Percentiles rank a stretch among this genome's conserved stretches.
phyloP scores from a whole-genome alignment of 2,888 invertebrate genomes.

The Polydrusus pterygomalis region DNA sequence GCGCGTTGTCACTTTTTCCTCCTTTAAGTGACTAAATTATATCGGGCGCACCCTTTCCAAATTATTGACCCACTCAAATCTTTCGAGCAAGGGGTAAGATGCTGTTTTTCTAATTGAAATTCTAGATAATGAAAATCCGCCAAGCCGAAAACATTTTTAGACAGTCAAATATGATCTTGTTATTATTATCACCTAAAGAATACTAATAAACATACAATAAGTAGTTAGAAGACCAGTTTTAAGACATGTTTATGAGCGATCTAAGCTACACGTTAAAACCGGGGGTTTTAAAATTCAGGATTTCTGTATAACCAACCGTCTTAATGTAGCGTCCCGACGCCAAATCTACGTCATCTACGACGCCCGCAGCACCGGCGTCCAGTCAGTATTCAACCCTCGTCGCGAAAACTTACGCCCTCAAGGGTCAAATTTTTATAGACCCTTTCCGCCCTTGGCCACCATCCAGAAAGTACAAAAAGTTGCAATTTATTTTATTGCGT shows the following conservation, averaged over 20 bases:
- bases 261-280: neutral
- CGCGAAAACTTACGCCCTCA: conserved; percentile 26
- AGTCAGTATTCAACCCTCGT: conserved; percentile 35
- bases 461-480: conserved; percentile 25
- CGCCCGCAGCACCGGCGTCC: conserved; percentile 43
- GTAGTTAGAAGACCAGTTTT: no score
- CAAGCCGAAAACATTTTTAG: neutral
- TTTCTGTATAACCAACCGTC: conserved; percentile 21
- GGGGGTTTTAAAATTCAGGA: neutral
- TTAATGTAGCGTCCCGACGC: conserved; percentile 26
- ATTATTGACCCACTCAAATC: conserved; percentile 29
- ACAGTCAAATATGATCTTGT: neutral
- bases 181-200: no score
- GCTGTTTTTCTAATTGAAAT: conserved; percentile 4
- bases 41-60: conserved; percentile 17
- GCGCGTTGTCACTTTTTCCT: neutral
- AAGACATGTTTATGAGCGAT: neutral
- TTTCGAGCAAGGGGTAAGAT: neutral
- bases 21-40: neutral
- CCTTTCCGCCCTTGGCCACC: conserved; percentile 35
- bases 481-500: conserved; percentile 4
- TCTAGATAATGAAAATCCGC: neutral
- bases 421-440: conserved; percentile 2
- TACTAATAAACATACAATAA: no score
- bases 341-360: conserved; percentile 27